A percentile compares a stretch with the other conserved stretches of the same genome.
phyloP scores from a whole-genome alignment of 2,888 invertebrate genomes.

The Choreutis nemorana region DNA sequence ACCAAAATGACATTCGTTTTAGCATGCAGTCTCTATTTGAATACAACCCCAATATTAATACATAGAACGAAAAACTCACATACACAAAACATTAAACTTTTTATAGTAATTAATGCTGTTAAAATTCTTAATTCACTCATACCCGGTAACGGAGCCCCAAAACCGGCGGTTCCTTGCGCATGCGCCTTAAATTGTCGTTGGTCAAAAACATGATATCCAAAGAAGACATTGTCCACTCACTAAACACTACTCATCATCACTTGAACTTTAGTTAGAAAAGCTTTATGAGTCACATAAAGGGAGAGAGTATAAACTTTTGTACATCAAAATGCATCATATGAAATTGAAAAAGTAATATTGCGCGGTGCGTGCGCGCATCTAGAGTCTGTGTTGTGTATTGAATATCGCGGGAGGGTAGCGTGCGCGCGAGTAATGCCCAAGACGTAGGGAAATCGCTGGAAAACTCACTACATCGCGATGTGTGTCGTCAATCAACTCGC shows the following conservation, averaged over 20 bases:
- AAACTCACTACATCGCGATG: constrained; percentile 27
- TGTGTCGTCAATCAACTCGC: constrained; percentile 26
- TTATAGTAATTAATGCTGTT: not conserved
- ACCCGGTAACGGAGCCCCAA: constrained; percentile 60
- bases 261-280: constrained; percentile 9
- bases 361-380: constrained; percentile 32
- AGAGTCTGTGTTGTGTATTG: constrained; percentile 10
- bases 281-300: constrained; percentile 20
- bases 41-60: no score
- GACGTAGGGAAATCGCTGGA: constrained; percentile 58
- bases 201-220: constrained; percentile 64
- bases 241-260: constrained; percentile 29
- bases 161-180: constrained; percentile 54
- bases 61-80: no score
- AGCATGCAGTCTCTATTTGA: no score
- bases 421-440: no score
- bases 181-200: constrained; percentile 55
- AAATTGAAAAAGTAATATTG: constrained; percentile 14
- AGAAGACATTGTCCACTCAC: constrained; percentile 35
- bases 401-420: constrained; percentile 22
- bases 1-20: no score
- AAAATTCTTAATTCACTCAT: constrained; percentile 15
- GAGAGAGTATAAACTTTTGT: constrained; percentile 29
- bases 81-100: constrained; percentile 1
- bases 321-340: constrained; percentile 62